Percentiles rank a stretch among this genome's conserved stretches.
phyloP scores from a whole-genome alignment of 2,797 vertebrate species.

The Dendrocincla tyrannina region DNA sequence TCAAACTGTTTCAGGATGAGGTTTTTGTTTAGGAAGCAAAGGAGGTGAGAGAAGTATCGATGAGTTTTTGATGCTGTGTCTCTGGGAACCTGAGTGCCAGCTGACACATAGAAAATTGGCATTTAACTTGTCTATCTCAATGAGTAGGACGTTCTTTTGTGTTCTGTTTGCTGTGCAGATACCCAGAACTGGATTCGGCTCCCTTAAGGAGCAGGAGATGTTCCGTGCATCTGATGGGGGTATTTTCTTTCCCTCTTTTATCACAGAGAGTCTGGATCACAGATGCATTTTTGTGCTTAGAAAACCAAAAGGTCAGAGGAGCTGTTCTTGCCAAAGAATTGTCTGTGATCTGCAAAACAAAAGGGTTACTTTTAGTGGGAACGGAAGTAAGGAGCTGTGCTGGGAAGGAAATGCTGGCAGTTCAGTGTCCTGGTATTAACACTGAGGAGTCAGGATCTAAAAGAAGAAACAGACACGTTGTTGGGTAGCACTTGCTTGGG shows the following conservation, averaged over 20 bases:
- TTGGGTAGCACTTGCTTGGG: not conserved
- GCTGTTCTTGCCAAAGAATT: not conserved
- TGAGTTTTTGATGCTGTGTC: not conserved
- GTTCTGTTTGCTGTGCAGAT: not conserved
- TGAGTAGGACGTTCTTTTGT: fast-evolving
- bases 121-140: not conserved
- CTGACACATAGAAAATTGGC: not conserved
- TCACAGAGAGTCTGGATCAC: not conserved
- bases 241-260: not conserved
- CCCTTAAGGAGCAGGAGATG: not conserved
- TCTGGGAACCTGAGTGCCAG: not conserved
- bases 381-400: not conserved
- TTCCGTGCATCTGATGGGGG: not conserved
- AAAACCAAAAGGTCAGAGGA: not conserved
- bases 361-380: not conserved
- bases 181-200: not conserved
- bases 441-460: not conserved
- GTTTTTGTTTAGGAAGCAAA: not conserved
- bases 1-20: not conserved
- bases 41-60: not conserved
- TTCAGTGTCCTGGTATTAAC: not conserved
- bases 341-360: not conserved
- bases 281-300: not conserved
- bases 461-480: fast-evolving
- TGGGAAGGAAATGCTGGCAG: not conserved